phyloP scores from a whole-genome alignment of 2,113 vertebrate species.

The Rhizomys pruinosus region DNA sequence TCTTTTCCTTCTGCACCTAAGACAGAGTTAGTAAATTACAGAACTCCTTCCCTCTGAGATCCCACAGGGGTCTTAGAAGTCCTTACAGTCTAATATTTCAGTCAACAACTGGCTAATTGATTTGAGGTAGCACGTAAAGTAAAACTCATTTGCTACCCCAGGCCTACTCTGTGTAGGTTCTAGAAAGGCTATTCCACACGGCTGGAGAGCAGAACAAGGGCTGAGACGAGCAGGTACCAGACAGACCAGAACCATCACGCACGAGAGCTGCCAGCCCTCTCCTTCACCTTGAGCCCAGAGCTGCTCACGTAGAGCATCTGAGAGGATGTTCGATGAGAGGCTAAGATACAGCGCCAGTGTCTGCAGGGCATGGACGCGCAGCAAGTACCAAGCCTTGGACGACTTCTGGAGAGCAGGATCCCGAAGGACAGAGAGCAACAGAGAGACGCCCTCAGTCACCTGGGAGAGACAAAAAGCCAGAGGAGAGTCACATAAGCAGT shows the following conservation, averaged over 20 bases:
- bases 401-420: constrained; percentile 87
- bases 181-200: background rate
- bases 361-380: constrained; percentile 90
- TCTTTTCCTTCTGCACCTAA: background rate
- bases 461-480: constrained; percentile 68
- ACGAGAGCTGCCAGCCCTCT: background rate
- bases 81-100: constrained; percentile 16
- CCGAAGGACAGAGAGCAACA: constrained; percentile 88
- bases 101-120: background rate
- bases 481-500: background rate
- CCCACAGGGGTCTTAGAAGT: background rate
- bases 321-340: constrained; percentile 85
- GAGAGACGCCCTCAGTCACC: constrained; percentile 86
- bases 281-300: constrained; percentile 87
- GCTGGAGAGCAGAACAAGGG: background rate
- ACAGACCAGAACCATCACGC: background rate
- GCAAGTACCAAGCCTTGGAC: constrained; percentile 92
- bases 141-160: background rate
- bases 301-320: constrained; percentile 80
- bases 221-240: background rate
- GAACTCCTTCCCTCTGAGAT: background rate
- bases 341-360: constrained; percentile 88
- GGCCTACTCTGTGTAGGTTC: background rate
- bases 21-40: constrained; percentile 16
- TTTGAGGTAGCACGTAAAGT: background rate